Percentiles rank a stretch among this genome's conserved stretches.
Evolutionary conservation across 2,797 vertebrate genomes (phyloP).

Genomic region (Simalia tracyae): DNA sequence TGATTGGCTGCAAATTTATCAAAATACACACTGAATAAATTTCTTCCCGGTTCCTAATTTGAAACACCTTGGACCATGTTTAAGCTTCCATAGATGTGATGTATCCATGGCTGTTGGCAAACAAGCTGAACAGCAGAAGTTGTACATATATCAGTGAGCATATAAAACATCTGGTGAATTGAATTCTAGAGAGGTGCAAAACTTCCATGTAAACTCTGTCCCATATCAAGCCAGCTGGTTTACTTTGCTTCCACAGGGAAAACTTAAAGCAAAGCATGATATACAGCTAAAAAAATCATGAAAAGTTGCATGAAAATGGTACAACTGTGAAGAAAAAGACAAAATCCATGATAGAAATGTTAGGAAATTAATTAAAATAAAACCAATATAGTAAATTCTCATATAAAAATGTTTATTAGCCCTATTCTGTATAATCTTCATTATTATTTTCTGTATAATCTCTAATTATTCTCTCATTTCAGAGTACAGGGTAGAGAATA

Average conservation of each 20-base stretch:
- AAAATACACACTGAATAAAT: not conserved
- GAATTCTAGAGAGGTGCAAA: not conserved
- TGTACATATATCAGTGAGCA: not conserved
- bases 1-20: too few relatives aligned
- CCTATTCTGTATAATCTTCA: too few relatives aligned
- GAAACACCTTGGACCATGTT: not conserved
- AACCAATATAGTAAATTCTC: not conserved
- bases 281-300: not conserved
- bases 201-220: not conserved
- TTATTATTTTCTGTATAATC: too few relatives aligned
- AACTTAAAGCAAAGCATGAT: not conserved
- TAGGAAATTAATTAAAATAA: constrained; percentile 6
- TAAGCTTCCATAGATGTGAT: not conserved
- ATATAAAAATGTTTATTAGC: too few relatives aligned
- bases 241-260: not conserved
- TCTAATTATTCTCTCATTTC: too few relatives aligned
- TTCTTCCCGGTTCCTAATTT: not conserved
- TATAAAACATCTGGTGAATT: not conserved
- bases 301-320: not conserved
- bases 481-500: too few relatives aligned
- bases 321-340: not conserved
- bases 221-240: not conserved
- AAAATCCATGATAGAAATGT: not conserved
- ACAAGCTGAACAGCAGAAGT: not conserved
- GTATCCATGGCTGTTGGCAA: not conserved